Percentiles rank a stretch among this genome's conserved stretches.
phyloP scores from a whole-genome alignment of 2,888 invertebrate species.

The Lycia hirtaria region DNA sequence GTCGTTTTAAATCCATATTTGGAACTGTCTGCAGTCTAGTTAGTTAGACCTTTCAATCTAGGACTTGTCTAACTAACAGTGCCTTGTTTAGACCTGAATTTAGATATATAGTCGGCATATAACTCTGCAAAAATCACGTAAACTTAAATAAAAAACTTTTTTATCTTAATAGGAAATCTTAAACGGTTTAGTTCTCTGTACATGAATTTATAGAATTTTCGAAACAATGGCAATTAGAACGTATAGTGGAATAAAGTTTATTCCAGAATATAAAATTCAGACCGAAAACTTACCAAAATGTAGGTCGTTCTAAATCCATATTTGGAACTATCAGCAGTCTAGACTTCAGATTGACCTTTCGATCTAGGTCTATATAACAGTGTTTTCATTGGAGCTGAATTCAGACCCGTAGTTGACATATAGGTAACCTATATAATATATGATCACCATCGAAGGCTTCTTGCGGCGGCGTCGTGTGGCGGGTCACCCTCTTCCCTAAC shows the following conservation, averaged over 20 bases:
- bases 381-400: slow-evolving; percentile 3
- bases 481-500: too few species aligned
- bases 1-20: slow-evolving; percentile 42
- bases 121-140: background rate
- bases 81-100: slow-evolving; percentile 1
- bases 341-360: slow-evolving; percentile 45
- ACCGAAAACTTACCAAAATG: slow-evolving; percentile 21
- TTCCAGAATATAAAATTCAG: background rate
- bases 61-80: slow-evolving; percentile 1
- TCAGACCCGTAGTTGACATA: background rate
- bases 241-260: too few species aligned
- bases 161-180: too few species aligned
- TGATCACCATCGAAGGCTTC: too few species aligned
- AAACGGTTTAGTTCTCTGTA: too few species aligned
- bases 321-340: slow-evolving; percentile 42
- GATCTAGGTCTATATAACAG: slow-evolving; percentile 12
- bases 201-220: too few species aligned
- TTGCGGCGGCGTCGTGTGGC: too few species aligned
- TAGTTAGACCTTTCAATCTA: slow-evolving; percentile 46
- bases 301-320: slow-evolving; percentile 38
- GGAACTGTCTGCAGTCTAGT: slow-evolving; percentile 36
- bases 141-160: too few species aligned
- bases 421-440: too few species aligned
- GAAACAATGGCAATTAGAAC: too few species aligned
- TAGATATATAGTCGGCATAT: background rate